Percentiles rank a stretch among this genome's conserved stretches.
Evolutionary conservation across 2,888 invertebrate species (phyloP).

Genomic region (Allophyes oxyacanthae): DNA sequence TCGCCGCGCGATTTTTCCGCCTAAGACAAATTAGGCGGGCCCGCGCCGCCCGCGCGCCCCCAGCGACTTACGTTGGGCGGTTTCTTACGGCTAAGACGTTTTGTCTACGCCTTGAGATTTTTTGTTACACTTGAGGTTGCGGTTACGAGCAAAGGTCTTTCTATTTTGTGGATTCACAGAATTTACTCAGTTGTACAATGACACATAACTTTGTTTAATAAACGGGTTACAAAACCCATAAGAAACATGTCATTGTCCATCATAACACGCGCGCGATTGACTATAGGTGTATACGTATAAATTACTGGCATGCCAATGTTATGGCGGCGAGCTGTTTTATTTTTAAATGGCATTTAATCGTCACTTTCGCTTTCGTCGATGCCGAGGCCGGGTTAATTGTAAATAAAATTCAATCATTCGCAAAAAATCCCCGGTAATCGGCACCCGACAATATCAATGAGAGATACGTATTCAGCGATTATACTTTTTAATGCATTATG

Average conservation of each 20-base stretch:
- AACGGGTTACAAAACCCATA: conserved; percentile 19
- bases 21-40: conserved; percentile 89
- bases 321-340: conserved; percentile 84
- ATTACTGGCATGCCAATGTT: conserved; percentile 74
- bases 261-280: conserved; percentile 2
- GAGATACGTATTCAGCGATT: conserved; percentile 70
- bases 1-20: conserved; percentile 89
- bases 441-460: conserved; percentile 83
- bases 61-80: conserved; percentile 78
- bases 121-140: conserved; percentile 32
- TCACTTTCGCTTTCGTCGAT: conserved; percentile 84
- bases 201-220: neutral
- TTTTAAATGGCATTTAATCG: conserved; percentile 89
- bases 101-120: conserved; percentile 70
- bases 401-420: conserved; percentile 89
- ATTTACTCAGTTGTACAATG: neutral
- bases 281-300: conserved; percentile 61
- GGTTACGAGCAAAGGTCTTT: conserved; percentile 6
- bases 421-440: conserved; percentile 86
- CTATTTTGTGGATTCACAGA: neutral
- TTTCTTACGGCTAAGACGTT: conserved; percentile 77
- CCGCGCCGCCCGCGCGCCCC: conserved; percentile 74
- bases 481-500: conserved; percentile 65
- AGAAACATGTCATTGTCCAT: neutral
- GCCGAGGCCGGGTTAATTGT: conserved; percentile 86